Percentiles rank a stretch among this genome's conserved stretches.
Conservation (phyloP, 37 sponge, comb jelly and placozoan genomes). For the Hexactinellida sp. region DNA sequence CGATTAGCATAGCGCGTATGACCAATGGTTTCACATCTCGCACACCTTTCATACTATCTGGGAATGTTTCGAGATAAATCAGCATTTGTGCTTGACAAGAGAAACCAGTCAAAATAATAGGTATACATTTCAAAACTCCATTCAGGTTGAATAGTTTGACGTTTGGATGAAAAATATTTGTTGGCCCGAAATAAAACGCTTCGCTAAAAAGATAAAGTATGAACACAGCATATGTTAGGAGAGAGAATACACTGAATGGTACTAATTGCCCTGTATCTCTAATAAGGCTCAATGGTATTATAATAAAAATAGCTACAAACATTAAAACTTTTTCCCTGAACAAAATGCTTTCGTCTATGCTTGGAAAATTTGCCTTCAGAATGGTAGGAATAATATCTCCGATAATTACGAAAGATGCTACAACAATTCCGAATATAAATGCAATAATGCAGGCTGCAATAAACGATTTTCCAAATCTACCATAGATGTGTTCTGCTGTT, state of each 20-base stretch:
- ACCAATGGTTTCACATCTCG: neutral
- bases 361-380: neutral
- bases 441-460: neutral
- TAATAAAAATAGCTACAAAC: neutral
- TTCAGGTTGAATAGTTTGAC: neutral
- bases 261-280: neutral
- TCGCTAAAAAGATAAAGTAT: neutral
- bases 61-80: neutral
- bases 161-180: neutral
- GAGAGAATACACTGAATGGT: neutral
- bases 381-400: neutral
- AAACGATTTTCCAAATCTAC: neutral
- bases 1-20: neutral
- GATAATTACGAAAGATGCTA: slow-evolving; percentile 1
- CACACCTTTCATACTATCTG: slow-evolving; percentile 7
- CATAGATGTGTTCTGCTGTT: slow-evolving; percentile 3
- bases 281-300: neutral
- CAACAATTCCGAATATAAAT: neutral
- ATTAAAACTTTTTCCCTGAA: neutral
- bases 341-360: neutral
- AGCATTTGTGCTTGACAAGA: neutral
- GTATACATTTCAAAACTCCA: neutral
- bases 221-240: neutral
- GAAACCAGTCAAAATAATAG: neutral
- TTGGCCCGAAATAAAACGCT: neutral